phyloP scores from a whole-genome alignment of 2,797 vertebrate genomes.

The Muraenolepis orangiensis region DNA sequence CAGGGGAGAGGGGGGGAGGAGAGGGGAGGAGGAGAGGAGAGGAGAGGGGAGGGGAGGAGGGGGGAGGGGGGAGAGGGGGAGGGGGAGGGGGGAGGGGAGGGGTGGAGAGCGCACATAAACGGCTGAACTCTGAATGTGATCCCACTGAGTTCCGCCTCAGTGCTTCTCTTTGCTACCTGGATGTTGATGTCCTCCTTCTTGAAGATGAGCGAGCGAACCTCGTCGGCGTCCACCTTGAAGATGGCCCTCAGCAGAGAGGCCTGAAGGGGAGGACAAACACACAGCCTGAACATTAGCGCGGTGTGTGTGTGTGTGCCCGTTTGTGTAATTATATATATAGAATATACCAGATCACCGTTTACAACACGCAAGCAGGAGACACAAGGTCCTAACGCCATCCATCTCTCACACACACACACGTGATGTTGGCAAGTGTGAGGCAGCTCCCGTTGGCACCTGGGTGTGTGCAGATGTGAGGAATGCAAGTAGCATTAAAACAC shows the following conservation, averaged over 20 bases:
- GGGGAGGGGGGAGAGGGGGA: too few species aligned
- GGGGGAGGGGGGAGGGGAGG: too few species aligned
- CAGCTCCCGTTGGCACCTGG: not conserved
- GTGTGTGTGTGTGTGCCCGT: not conserved
- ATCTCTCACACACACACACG: not conserved
- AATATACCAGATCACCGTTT: not conserved
- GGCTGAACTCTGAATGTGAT: too few species aligned
- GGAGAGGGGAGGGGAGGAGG: too few species aligned
- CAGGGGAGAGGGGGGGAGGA: too few species aligned
- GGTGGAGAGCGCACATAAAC: too few species aligned
- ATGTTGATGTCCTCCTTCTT: conserved; percentile 98
- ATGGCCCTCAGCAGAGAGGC: conserved; percentile 94
- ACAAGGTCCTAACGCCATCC: not conserved
- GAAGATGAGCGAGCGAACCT: conserved; percentile 95
- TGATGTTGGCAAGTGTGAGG: not conserved
- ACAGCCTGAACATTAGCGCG: not conserved
- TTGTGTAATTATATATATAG: too few species aligned
- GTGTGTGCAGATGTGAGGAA: conserved; percentile 18
- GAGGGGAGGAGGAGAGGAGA: too few species aligned
- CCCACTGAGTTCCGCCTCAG: too few species aligned
- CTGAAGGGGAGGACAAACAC: conserved; percentile 65
- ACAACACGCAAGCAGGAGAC: not conserved
- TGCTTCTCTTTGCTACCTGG: conserved; percentile 80
- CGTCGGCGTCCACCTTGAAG: conserved; percentile 95
- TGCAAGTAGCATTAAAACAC: conserved; percentile 19